Conservation (phyloP, 2,797 vertebrate genomes). For the Arctocebus calabarensis region DNA sequence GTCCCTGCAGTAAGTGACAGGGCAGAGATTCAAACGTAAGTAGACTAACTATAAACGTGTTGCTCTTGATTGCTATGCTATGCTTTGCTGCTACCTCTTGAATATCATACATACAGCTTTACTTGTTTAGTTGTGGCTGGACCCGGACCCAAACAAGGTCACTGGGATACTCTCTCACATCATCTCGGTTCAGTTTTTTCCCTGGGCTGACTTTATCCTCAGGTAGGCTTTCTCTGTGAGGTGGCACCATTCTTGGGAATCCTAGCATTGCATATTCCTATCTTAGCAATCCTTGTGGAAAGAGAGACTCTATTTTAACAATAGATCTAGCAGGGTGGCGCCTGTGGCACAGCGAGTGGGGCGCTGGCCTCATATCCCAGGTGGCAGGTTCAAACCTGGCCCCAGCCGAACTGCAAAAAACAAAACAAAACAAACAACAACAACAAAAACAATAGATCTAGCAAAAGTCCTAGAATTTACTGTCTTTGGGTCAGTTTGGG, state of each 20-base stretch:
- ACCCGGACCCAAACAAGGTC: not conserved
- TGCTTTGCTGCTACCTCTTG: not conserved
- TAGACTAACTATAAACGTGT: not conserved
- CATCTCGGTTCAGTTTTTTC: slow-evolving; percentile 51
- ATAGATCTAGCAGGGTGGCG: not conserved
- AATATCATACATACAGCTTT: not conserved
- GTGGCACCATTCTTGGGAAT: not conserved
- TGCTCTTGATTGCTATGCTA: not conserved
- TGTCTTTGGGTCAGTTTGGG: not conserved
- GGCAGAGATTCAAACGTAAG: not conserved
- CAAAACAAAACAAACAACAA: too few relatives aligned
- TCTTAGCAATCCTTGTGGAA: not conserved
- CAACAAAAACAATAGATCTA: not conserved
- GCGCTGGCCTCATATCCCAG: too few relatives aligned
- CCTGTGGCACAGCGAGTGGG: too few relatives aligned
- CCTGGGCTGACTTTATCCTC: slow-evolving; percentile 18
- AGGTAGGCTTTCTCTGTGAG: slow-evolving; percentile 12
- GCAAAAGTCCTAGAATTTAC: slow-evolving; percentile 39
- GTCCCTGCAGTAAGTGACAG: not conserved
- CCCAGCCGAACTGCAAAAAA: too few relatives aligned
- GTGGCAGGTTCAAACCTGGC: too few relatives aligned
- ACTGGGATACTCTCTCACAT: not conserved
- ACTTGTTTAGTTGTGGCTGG: not conserved
- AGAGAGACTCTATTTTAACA: slow-evolving; percentile 48
- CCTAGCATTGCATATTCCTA: slow-evolving; percentile 48